A percentile compares a stretch with the other conserved stretches of the same genome.
Conservation (phyloP, 2,113 vertebrate genomes). For the Istiophorus platypterus region DNA sequence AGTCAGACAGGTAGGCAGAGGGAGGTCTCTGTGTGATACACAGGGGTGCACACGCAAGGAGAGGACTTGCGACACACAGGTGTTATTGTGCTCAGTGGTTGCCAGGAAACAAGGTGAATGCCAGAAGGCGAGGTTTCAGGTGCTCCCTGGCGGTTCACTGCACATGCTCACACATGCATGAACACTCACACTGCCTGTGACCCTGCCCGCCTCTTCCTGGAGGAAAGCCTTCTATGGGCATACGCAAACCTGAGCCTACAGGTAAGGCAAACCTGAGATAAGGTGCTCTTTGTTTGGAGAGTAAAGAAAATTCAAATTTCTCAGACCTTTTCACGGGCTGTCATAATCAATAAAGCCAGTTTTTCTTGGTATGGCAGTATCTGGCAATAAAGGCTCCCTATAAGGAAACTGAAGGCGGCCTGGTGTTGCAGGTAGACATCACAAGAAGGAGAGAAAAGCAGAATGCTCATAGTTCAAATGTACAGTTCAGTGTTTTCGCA, state of each 20-base stretch:
- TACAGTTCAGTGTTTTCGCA: neutral
- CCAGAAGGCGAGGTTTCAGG: conserved; percentile 44
- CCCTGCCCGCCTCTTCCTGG: conserved; percentile 50
- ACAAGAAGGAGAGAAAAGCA: neutral
- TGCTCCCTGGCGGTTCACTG: conserved; percentile 37
- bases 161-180: neutral
- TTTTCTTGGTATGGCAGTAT: neutral
- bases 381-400: neutral
- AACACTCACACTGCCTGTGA: neutral
- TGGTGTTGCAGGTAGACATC: neutral
- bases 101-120: conserved; percentile 44
- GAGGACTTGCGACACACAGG: conserved; percentile 15
- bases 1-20: conserved; percentile 46
- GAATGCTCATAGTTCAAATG: neutral
- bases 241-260: neutral
- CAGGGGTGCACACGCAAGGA: neutral
- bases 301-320: neutral
- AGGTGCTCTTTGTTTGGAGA: neutral
- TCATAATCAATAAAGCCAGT: conserved; percentile 4
- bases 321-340: conserved; percentile 1
- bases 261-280: conserved; percentile 14
- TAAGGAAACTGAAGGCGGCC: neutral
- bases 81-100: conserved; percentile 51
- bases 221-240: conserved; percentile 77
- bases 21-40: conserved; percentile 47